A percentile compares a stretch with the other conserved stretches of the same genome.
Conservation (phyloP, 2,797 vertebrate genomes). For the Megaceryle alcyon region DNA sequence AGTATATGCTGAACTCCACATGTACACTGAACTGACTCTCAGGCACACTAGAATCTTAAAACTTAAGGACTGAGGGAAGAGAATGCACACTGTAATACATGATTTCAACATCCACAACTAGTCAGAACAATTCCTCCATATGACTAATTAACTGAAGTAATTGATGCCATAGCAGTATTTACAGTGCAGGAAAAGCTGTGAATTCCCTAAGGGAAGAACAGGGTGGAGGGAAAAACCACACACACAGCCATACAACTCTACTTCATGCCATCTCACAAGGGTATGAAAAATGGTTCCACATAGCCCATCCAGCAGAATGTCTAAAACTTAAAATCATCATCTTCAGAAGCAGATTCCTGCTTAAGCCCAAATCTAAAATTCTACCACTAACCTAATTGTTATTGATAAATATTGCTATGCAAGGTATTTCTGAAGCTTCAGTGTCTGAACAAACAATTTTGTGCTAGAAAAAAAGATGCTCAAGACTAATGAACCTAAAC, state of each 20-base stretch:
- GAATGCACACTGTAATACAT: not conserved
- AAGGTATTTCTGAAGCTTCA: not conserved
- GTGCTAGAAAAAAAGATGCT: not conserved
- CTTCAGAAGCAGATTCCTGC: not conserved
- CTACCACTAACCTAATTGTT: not conserved
- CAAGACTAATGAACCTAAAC: not conserved
- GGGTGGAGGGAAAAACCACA: constrained; percentile 36
- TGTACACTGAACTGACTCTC: not conserved
- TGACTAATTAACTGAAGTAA: constrained; percentile 66
- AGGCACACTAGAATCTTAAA: not conserved
- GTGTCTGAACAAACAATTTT: not conserved
- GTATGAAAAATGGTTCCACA: constrained; percentile 1
- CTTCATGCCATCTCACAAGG: constrained; percentile 6
- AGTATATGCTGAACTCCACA: fast-evolving
- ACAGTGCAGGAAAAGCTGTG: constrained; percentile 31
- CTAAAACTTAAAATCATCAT: not conserved
- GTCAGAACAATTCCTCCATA: constrained; percentile 62
- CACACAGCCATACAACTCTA: constrained; percentile 32
- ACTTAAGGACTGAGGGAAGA: not conserved
- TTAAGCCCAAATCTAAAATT: not conserved
- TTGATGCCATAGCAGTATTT: constrained; percentile 45
- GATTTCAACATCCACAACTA: constrained; percentile 57
- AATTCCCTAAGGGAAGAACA: constrained; percentile 62
- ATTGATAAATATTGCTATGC: not conserved
- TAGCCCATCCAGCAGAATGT: not conserved